Base-by-base conservation (phyloP, 2,888 invertebrate species). In the Platerodrilus igneus region DNA sequence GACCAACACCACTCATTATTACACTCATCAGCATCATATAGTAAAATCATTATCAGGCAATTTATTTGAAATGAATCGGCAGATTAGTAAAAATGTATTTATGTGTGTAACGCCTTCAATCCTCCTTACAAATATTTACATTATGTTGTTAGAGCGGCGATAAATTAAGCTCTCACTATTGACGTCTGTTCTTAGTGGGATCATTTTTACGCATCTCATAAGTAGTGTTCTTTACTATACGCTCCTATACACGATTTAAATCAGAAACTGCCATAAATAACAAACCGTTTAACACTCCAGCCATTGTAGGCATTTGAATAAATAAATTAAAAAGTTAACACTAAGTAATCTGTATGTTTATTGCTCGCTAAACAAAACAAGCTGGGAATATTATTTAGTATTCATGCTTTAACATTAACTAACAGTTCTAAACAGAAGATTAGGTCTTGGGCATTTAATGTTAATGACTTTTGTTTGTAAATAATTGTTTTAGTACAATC, bases 371-470 rank as follows among this genome's bases (percentile, higher is more conserved):
- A 11, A 28, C 28, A 34, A 29, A 42, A 15, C 15, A 14, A 27
- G 15, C 19, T 16, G 11, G 14, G n/a, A 15, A 29, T 31, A 19
- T 23, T 10, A 18, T 39, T 30, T 53, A 51, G 53, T 52, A 52
- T 53, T 53, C 53, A 52, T 53, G 51, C 48, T 52, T 53, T 53
- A 53, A 44, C 49, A 45, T 51, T 52, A 52, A 49, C 50, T 53
- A 53, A 45, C 48, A 44, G 42, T 33, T 27, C 29, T 21, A 36
- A 22, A 30, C 36, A 37, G 42, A 17, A n/a, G n/a, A n/a, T n/a
- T n/a, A n/a, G n/a, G n/a, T n/a, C n/a, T n/a, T n/a, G n/a, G n/a
- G n/a, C n/a, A n/a, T n/a, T n/a, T n/a, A n/a, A n/a, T n/a, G n/a
- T n/a, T n/a, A n/a, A n/a, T n/a, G n/a, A n/a, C n/a, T n/a, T n/a